A percentile compares a stretch with the other conserved stretches of the same genome.
Evolutionary conservation across 2,113 vertebrate genomes (phyloP).

Genomic region (Elgaria multicarinata): DNA sequence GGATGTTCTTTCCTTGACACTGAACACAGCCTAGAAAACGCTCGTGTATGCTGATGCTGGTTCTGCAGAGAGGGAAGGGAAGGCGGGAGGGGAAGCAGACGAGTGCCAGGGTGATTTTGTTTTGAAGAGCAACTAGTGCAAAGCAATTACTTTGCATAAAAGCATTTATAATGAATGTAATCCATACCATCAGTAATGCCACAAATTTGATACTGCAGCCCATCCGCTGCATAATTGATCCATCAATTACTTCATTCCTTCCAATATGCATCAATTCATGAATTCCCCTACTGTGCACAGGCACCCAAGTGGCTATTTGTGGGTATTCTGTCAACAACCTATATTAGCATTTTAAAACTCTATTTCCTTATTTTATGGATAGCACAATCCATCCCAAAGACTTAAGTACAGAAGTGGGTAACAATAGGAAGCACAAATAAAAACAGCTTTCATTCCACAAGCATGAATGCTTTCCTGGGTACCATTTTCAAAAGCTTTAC

Average conservation of each 20-base stretch:
- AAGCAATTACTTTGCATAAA: slow-evolving; percentile 71
- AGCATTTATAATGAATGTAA: slow-evolving; percentile 61
- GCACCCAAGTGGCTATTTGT: slow-evolving; percentile 62
- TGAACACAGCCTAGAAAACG: background rate
- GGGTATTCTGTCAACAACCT: slow-evolving; percentile 67
- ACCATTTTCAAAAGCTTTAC: background rate
- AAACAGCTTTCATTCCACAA: background rate
- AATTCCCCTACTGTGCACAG: slow-evolving; percentile 47
- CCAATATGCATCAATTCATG: slow-evolving; percentile 50
- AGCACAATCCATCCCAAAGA: background rate
- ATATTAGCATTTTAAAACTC: slow-evolving; percentile 56
- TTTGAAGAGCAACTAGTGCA: slow-evolving; percentile 53
- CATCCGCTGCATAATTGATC: slow-evolving; percentile 64
- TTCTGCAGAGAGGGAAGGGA: background rate
- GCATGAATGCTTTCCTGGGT: background rate
- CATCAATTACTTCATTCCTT: slow-evolving; percentile 65
- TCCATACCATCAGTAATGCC: slow-evolving; percentile 32
- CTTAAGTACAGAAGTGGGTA: background rate
- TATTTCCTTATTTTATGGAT: background rate
- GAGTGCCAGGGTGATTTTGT: slow-evolving; percentile 47
- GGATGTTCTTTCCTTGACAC: slow-evolving; percentile 1
- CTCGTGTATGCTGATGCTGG: background rate
- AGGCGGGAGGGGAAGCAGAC: background rate
- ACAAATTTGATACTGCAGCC: slow-evolving; percentile 50
- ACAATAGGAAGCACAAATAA: background rate